Evolutionary conservation across 1,140 invertebrate genomes (phyloP).

Genomic region (Planococcus citri): DNA sequence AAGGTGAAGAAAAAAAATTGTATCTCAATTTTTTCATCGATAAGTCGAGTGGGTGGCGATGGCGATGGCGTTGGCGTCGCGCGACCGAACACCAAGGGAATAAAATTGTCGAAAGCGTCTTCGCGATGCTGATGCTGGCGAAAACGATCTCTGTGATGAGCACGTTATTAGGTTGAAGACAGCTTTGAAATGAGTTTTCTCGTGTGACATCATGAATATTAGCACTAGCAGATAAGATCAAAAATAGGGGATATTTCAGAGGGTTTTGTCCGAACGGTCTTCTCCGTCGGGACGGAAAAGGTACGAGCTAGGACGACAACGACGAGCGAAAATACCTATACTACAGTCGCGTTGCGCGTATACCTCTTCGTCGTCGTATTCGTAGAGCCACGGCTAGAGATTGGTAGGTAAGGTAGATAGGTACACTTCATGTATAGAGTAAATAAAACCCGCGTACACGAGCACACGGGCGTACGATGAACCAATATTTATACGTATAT

Average conservation of each 20-base stretch:
- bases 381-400: too few relatives aligned
- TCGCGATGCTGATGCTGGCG: neutral
- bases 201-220: slow-evolving; percentile 15
- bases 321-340: neutral
- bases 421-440: too few relatives aligned
- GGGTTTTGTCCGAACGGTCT: slow-evolving; percentile 5
- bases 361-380: neutral
- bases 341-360: neutral
- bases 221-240: neutral
- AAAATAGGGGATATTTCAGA: slow-evolving; percentile 10
- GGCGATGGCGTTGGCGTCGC: too few relatives aligned
- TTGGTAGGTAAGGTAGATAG: too few relatives aligned
- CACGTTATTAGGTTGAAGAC: slow-evolving; percentile 17
- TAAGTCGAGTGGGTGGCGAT: too few relatives aligned
- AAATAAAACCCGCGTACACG: neutral
- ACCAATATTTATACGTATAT: neutral
- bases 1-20: too few relatives aligned
- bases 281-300: neutral
- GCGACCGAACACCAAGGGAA: too few relatives aligned
- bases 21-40: too few relatives aligned
- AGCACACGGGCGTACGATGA: neutral
- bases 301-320: too few relatives aligned
- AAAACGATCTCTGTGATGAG: slow-evolving; percentile 4
- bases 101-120: too few relatives aligned
- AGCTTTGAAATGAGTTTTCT: slow-evolving; percentile 17